Evolutionary conservation across 2,113 vertebrate genomes (phyloP), one percentile per base, ranked within the genome.

Genomic region (Thinocorus orbignyianus): DNA sequence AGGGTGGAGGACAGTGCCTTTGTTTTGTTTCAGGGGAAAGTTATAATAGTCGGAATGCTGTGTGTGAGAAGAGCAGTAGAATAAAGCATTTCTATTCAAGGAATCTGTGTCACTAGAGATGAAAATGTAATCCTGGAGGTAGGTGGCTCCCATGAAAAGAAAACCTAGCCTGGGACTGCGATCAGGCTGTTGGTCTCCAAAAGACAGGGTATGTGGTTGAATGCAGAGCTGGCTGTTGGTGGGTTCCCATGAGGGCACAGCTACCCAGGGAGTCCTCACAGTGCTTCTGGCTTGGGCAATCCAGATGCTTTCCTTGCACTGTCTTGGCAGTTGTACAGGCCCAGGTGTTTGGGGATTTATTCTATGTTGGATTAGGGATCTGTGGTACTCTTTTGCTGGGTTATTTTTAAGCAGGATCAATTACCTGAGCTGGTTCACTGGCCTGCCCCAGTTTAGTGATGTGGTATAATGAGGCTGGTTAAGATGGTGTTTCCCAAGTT

Each of bases 121-220:
- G 33, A 44, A 74, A 68, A 22, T 0, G 1, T 51, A 31, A 62
- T 31, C n/a, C 22, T 1, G 0, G 44, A 66, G 24, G 31, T 31
- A 46, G 24, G 18, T 41, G 69, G 22, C 15, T 82, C 18, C 28
- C 6, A 0, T 9, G n/a, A 28, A 48, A 81, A 18, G 39, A 64
- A 19, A 54, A 15, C 19, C 14, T 42, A 3, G 37, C 37, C 30
- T 69, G 58, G 61, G 23, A 9, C 44, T 52, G 57, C 1, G 5
- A 2, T 54, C 1, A 2, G 17, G 7, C n/a, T 10, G 54, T 26
- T 2, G 3, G 42, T 37, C 35, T 65, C 58, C 1, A 1, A 6
- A 49, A 35, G 6, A 5, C 2, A 6, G 3, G 7, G 35, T 33
- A 10, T 1, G 3, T 0, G 0, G 14, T 3, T 54, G 48, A 54